Base-by-base conservation (phyloP, 2,888 invertebrate species). In the Zhuqinia jingwanae region DNA sequence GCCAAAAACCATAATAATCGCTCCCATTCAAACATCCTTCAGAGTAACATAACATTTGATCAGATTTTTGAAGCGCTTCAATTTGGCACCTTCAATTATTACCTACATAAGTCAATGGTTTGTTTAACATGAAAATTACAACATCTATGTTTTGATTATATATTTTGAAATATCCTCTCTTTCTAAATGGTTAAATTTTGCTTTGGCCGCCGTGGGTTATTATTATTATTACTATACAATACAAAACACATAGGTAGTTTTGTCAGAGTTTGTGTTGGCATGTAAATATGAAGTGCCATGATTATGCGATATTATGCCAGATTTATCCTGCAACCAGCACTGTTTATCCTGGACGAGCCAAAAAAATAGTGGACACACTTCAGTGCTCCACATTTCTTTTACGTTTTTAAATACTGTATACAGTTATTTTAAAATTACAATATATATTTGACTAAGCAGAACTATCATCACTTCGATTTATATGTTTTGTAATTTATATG, bases 1-100 rank as follows among this genome's bases (percentile, higher is more conserved):
- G 83, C 83, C 83, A 83, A 76, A 75, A 76, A 56, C 30, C 20
- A 63, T 63, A 78, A 63, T 47, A 78, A 63, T 47, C 63, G 47
- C 22, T 78, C 17, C 13, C 8, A 63, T 78, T 63, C 27, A 63
- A 78, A 27, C 47, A 56, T 27, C 63, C 27, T 78, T 56, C 5
- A 53, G 42, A 45, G 17, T 11, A 75, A 17, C 30, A 42, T 11
- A 75, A 17, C 17, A 27, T 25, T 27, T 53, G 10, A 75, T 30
- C 50, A 47, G 47, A 56, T 56, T n/a, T n/a, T 36, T 56, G 75
- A 36, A 50, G 56, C 56, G 77, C 45, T 78, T 53, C 42, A 10
- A 78, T 25, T 78, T 63, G 77, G 63, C 77, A 78, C 15, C 45
- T 45, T 20, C n/a, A 45, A 3, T 58, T 78, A n/a, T n/a, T n/a